Conservation (phyloP, 2,113 vertebrate species). For the Salvelinus namaycush region DNA sequence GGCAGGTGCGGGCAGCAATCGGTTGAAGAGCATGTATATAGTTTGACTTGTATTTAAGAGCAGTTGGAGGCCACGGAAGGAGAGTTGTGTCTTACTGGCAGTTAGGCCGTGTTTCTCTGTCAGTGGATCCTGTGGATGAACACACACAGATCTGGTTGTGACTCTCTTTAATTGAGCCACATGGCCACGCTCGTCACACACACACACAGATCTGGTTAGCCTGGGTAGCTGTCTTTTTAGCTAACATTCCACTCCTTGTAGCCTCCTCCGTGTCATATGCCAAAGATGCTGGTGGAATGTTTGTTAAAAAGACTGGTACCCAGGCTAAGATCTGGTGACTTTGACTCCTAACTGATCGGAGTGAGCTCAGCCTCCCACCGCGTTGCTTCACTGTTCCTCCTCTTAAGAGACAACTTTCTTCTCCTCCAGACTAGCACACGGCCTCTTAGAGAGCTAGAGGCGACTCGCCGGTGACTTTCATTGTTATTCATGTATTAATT, state of each 20-base stretch:
- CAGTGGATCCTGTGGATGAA: background rate
- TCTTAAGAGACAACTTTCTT: background rate
- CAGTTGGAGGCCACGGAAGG: too few species aligned
- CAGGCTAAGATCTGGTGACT: too few species aligned
- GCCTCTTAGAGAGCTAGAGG: slow-evolving; percentile 52
- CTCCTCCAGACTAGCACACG: background rate
- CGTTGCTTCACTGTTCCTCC: background rate
- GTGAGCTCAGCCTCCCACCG: background rate
- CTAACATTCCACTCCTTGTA: too few species aligned
- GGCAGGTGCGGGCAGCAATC: too few species aligned
- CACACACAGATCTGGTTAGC: background rate
- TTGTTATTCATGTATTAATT: slow-evolving; percentile 78
- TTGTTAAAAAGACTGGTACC: too few species aligned
- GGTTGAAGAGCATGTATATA: too few species aligned
- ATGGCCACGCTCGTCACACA: background rate
- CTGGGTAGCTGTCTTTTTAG: too few species aligned
- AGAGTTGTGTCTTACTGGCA: background rate
- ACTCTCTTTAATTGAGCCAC: background rate
- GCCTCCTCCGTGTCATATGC: too few species aligned
- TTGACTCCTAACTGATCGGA: background rate
- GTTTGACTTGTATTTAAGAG: too few species aligned
- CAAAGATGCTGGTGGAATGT: too few species aligned
- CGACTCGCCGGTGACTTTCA: slow-evolving; percentile 65
- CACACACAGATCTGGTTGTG: background rate
- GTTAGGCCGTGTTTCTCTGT: slow-evolving; percentile 1